Conservation (phyloP, 2,797 vertebrate genomes). For the Lepus oiostolus region DNA sequence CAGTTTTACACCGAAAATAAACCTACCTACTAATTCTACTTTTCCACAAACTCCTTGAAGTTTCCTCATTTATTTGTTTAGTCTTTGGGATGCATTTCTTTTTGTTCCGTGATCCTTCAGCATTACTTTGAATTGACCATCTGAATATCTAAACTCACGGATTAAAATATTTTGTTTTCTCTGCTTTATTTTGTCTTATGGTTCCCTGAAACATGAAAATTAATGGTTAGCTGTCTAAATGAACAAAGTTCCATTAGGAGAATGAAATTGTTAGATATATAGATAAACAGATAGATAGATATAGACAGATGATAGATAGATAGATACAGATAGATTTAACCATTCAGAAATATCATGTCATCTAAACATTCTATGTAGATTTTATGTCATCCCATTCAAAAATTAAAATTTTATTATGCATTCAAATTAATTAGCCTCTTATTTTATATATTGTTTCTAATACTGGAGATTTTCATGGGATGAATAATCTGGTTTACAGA, state of each 20-base stretch:
- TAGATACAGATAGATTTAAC: too few relatives aligned
- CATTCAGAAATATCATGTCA: neutral
- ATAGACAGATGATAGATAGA: too few relatives aligned
- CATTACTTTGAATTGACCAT: constrained; percentile 18
- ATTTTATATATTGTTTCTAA: constrained; percentile 30
- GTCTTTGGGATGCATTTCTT: constrained; percentile 14
- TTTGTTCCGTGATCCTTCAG: neutral
- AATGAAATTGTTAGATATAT: neutral
- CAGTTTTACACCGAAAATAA: too few relatives aligned
- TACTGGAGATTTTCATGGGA: neutral
- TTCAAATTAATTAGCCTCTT: constrained; percentile 29
- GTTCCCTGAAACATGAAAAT: neutral
- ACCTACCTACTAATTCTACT: neutral
- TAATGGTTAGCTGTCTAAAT: neutral
- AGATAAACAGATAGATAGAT: neutral
- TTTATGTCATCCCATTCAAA: neutral
- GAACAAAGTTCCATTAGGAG: neutral
- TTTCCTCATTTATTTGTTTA: neutral
- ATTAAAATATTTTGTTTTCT: neutral
- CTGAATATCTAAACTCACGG: constrained; percentile 15
- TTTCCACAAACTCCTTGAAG: neutral
- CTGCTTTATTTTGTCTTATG: neutral
- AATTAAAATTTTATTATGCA: neutral
- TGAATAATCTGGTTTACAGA: neutral
- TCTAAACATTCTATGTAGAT: neutral